Conservation (phyloP, 2,888 invertebrate species). For the Troilus luridus region DNA sequence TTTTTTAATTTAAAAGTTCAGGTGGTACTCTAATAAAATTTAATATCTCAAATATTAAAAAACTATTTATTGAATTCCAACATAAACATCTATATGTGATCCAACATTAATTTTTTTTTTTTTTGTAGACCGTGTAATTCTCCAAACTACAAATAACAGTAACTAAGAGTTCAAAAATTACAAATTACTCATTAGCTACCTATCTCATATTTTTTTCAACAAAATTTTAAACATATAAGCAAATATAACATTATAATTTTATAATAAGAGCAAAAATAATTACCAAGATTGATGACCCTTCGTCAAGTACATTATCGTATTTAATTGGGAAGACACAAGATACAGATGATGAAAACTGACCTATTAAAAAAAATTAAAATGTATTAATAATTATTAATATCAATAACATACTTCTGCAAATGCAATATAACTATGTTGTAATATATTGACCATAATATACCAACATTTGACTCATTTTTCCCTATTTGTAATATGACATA, state of each 20-base stretch:
- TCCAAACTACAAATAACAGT: too few species aligned
- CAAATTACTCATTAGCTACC: background rate
- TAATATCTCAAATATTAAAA: too few species aligned
- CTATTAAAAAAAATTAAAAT: background rate
- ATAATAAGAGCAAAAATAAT: background rate
- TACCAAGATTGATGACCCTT: background rate
- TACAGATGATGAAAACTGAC: background rate
- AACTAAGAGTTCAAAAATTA: background rate
- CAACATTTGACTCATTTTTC: background rate
- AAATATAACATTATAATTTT: background rate
- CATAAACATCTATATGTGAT: too few species aligned
- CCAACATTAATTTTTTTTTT: too few species aligned
- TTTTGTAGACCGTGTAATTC: too few species aligned
- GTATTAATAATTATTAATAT: background rate
- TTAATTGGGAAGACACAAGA: slow-evolving; percentile 17
- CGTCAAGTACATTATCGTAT: background rate
- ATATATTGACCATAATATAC: background rate
- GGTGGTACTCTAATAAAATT: too few species aligned
- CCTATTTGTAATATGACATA: background rate
- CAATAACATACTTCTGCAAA: background rate
- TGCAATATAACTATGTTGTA: background rate
- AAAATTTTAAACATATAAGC: background rate
- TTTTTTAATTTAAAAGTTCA: too few species aligned
- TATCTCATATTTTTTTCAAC: background rate
- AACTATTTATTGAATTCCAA: too few species aligned